Evolutionary conservation across 2,888 invertebrate species (phyloP), one percentile per base, ranked within the genome.

Genomic region (Cantharis nigra): DNA sequence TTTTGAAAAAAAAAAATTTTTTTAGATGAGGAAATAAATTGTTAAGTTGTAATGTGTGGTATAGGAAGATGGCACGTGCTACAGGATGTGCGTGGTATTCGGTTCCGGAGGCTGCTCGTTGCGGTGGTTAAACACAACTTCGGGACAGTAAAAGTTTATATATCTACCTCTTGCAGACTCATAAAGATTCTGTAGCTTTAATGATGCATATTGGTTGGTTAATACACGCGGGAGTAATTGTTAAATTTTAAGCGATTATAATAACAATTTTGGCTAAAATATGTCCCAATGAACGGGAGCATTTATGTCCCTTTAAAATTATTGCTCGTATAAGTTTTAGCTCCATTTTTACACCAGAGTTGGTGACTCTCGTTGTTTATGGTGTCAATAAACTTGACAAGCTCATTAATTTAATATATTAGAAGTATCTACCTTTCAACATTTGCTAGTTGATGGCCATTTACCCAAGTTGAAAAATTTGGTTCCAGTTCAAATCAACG

Each of bases 1-100:
- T 16, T n/a, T 7, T 3, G 11, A 30, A 30, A 33, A 13, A 33
- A 33, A 33, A 33, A n/a, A n/a, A 49, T 2, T n/a, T 49, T 49
- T 49, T 49, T 49, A 2, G n/a, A n/a, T 3, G 49, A 49, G 49
- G 49, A 49, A 49, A 49, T 49, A 67, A 67, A 16, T 67, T 67
- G 26, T 23, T 23, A 26, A 67, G 65, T 67, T 67, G 65, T 67
- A 23, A 67, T 73, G 63, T 73, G 72, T 75, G 72, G 75, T 72
- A 76, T 72, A 79, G 76, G 77, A 81, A 78, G 80, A 80, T 77
- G 84, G 88, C 87, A 87, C 88, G 88, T 87, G 88, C 87, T 87
- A 83, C 86, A 88, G 88, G 88, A 88, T 87, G 86, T 88, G 87
- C 87, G 88, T 87, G 87, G 87, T 85, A 84, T 85, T 86, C 84